A percentile compares a stretch with the other conserved stretches of the same genome.
Conservation (phyloP, 2,797 vertebrate genomes). For the Synaphobranchus kaupii region DNA sequence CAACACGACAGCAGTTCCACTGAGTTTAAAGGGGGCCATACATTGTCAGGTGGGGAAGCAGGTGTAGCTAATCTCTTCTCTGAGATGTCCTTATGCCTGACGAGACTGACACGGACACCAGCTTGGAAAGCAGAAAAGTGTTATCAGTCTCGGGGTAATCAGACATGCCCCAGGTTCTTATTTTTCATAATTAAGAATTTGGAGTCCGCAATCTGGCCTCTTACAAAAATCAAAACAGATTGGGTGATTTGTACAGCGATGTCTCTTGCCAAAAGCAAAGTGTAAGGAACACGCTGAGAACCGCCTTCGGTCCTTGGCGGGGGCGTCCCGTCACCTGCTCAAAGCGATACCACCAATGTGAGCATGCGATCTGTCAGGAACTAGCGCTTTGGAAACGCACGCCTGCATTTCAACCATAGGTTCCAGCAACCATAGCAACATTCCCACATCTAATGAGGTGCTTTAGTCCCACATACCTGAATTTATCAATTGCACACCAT, state of each 20-base stretch:
- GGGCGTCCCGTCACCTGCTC: slow-evolving; percentile 1
- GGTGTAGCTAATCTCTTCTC: not conserved
- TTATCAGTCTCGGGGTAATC: slow-evolving; percentile 56
- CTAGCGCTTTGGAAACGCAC: not conserved
- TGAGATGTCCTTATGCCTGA: not conserved
- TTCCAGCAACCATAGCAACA: not conserved
- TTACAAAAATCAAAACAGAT: slow-evolving; percentile 45
- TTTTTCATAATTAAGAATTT: slow-evolving; percentile 63
- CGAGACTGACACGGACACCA: slow-evolving; percentile 7
- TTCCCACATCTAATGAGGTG: not conserved
- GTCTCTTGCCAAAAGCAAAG: slow-evolving; percentile 32
- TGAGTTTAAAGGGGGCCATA: not conserved
- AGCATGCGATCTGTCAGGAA: not conserved
- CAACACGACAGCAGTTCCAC: not conserved
- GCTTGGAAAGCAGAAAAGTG: slow-evolving; percentile 44
- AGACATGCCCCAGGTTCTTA: slow-evolving; percentile 55
- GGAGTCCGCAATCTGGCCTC: slow-evolving; percentile 55
- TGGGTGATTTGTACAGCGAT: slow-evolving; percentile 34
- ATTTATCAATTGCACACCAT: not conserved
- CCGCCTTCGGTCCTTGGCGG: not conserved
- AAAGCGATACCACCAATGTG: not conserved
- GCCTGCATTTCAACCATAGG: not conserved
- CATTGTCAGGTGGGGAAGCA: not conserved
- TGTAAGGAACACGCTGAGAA: slow-evolving; percentile 1
- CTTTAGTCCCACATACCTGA: not conserved